These are phyloP conservation scores for Otolemur garnettii DNA, from an alignment of 2,113 vertebrate species.

Conservation along the genomic window DNA sequence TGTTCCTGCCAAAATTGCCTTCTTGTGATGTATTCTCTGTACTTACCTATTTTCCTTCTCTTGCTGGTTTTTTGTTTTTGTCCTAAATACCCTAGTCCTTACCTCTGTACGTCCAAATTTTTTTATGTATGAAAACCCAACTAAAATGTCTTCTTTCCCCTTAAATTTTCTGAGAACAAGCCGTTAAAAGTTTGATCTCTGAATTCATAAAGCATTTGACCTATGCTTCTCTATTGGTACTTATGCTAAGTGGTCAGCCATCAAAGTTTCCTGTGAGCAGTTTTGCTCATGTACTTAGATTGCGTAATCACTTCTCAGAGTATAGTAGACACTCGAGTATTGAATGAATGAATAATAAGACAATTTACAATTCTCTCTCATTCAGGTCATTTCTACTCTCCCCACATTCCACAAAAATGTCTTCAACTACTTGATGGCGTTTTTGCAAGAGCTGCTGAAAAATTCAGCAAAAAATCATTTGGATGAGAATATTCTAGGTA, in stretches of 20 bases:
- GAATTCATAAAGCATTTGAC: neutral
- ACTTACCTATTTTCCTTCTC: slow-evolving; percentile 40
- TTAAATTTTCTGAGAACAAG: slow-evolving; percentile 16
- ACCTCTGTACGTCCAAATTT: slow-evolving; percentile 40
- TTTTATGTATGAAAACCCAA: slow-evolving; percentile 45
- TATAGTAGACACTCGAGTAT: neutral
- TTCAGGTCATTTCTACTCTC: slow-evolving; percentile 92
- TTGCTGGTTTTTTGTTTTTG: neutral
- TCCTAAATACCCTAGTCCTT: neutral
- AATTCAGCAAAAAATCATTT: slow-evolving; percentile 93
- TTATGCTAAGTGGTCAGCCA: neutral
- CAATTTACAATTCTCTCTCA: slow-evolving; percentile 33
- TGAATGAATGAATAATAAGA: neutral
- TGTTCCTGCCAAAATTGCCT: neutral
- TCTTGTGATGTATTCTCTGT: neutral
- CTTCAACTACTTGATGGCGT: slow-evolving; percentile 95
- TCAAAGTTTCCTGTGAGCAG: neutral
- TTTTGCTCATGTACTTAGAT: neutral
- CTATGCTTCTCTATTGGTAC: neutral
- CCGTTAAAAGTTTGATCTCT: slow-evolving; percentile 23
- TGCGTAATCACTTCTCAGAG: neutral
- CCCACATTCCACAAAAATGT: slow-evolving; percentile 95
- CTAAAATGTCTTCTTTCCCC: slow-evolving; percentile 28
- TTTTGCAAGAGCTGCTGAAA: slow-evolving; percentile 95
- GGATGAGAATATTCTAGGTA: slow-evolving; percentile 95